Evolutionary conservation across 2,797 vertebrate species (phyloP).

Genomic region (Schizopygopsis pylzovi): DNA sequence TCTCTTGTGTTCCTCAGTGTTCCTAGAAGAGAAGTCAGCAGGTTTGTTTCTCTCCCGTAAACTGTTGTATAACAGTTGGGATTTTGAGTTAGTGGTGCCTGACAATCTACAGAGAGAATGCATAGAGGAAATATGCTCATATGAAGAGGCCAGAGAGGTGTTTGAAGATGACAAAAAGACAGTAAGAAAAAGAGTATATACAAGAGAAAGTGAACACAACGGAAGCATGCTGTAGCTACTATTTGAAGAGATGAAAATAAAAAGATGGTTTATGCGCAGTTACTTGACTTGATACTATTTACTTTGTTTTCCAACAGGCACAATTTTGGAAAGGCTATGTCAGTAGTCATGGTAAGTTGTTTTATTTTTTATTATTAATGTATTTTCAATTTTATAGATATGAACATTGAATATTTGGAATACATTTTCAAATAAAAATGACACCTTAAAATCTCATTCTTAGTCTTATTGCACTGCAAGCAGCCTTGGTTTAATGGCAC

Average conservation of each 20-base stretch:
- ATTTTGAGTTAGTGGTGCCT: slow-evolving; percentile 82
- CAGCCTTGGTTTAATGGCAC: background rate
- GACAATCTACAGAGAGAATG: slow-evolving; percentile 86
- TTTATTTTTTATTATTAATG: background rate
- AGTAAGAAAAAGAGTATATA: slow-evolving; percentile 66
- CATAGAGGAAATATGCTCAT: slow-evolving; percentile 81
- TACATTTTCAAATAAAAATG: background rate
- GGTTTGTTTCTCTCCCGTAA: slow-evolving; percentile 81
- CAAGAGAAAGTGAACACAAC: background rate
- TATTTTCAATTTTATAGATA: slow-evolving; percentile 12
- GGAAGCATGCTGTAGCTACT: background rate
- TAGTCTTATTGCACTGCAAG: background rate
- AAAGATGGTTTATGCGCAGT: background rate
- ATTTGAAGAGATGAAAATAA: background rate
- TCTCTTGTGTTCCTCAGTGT: slow-evolving; percentile 63
- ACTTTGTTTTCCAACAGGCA: slow-evolving; percentile 63
- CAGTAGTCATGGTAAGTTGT: slow-evolving; percentile 67
- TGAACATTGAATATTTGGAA: background rate
- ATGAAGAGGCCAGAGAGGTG: slow-evolving; percentile 86
- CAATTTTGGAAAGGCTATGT: slow-evolving; percentile 63
- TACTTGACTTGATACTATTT: slow-evolving; percentile 13
- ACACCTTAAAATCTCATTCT: background rate
- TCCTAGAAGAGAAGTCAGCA: slow-evolving; percentile 75
- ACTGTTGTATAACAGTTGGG: slow-evolving; percentile 87
- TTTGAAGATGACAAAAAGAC: slow-evolving; percentile 79